A percentile compares a stretch with the other conserved stretches of the same genome.
These are phyloP conservation scores for Podotricha telesiphe DNA, from an alignment of 2,888 invertebrate species.

Conservation along the genomic window DNA sequence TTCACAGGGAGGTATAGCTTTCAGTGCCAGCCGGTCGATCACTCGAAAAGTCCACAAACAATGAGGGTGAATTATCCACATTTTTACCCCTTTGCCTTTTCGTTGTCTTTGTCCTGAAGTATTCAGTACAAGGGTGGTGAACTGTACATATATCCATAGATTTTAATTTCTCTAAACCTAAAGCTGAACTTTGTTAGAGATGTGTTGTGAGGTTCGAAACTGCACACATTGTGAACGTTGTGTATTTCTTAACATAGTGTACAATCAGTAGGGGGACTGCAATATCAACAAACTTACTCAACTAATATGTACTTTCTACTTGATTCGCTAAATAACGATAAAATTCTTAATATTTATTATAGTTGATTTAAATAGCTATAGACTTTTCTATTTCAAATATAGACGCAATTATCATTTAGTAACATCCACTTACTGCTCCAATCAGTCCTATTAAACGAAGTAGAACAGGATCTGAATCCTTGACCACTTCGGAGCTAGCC, in stretches of 20 bases:
- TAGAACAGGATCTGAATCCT: conserved; percentile 6
- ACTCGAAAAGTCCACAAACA: conserved; percentile 95
- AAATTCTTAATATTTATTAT: neutral
- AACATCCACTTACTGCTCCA: conserved; percentile 1
- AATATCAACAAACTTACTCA: conserved; percentile 4
- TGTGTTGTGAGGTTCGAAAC: conserved; percentile 6
- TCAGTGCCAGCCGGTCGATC: conserved; percentile 98
- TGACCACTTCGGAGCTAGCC: conserved; percentile 19
- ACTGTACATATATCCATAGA: neutral
- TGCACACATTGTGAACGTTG: neutral
- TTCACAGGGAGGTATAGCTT: conserved; percentile 97
- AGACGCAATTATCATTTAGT: conserved; percentile 6
- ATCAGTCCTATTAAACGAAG: neutral
- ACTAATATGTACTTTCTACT: neutral
- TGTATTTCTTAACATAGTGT: neutral
- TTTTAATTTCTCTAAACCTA: neutral
- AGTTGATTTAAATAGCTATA: neutral
- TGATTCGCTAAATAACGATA: neutral
- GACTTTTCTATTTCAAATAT: neutral
- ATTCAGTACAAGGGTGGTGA: neutral
- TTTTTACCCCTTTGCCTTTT: conserved; percentile 28
- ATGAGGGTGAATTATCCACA: conserved; percentile 86
- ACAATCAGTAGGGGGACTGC: neutral
- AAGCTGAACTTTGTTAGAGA: conserved; percentile 2
- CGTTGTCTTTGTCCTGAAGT: conserved; percentile 17